phyloP scores from a whole-genome alignment of 1,140 invertebrate species.

The Coelopa frigida region DNA sequence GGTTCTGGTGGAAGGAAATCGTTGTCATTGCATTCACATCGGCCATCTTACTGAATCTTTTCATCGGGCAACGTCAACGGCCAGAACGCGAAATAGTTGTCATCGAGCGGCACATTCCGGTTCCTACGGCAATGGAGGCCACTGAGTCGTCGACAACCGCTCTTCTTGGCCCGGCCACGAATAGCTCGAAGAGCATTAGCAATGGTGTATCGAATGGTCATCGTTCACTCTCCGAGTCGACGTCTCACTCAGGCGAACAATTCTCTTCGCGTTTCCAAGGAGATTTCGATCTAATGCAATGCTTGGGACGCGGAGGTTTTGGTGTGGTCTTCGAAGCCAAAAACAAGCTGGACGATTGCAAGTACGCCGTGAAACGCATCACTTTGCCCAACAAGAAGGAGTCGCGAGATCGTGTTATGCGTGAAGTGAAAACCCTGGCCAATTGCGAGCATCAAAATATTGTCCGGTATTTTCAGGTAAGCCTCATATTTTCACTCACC shows the following conservation, averaged over 20 bases:
- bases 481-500: constrained; percentile 10
- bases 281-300: constrained; percentile 79
- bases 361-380: constrained; percentile 94
- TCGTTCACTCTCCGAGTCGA: constrained; percentile 38
- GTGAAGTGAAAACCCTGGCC: constrained; percentile 90
- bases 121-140: constrained; percentile 37
- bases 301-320: constrained; percentile 90
- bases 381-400: constrained; percentile 72
- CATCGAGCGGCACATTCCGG: constrained; percentile 44
- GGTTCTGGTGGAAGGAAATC: constrained; percentile 80
- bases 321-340: constrained; percentile 93
- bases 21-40: constrained; percentile 59
- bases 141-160: constrained; percentile 38
- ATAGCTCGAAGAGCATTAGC: constrained; percentile 2
- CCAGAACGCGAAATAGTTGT: constrained; percentile 41
- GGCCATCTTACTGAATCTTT: constrained; percentile 55
- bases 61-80: constrained; percentile 47
- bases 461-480: constrained; percentile 73
- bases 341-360: constrained; percentile 90
- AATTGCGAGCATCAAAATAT: constrained; percentile 92
- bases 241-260: constrained; percentile 32
- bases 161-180: constrained; percentile 24
- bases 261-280: constrained; percentile 61
- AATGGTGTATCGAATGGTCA: constrained; percentile 10
- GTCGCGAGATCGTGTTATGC: constrained; percentile 76